Evolutionary conservation across 2,888 invertebrate species (phyloP).

Genomic region (Apamea epomidion): DNA sequence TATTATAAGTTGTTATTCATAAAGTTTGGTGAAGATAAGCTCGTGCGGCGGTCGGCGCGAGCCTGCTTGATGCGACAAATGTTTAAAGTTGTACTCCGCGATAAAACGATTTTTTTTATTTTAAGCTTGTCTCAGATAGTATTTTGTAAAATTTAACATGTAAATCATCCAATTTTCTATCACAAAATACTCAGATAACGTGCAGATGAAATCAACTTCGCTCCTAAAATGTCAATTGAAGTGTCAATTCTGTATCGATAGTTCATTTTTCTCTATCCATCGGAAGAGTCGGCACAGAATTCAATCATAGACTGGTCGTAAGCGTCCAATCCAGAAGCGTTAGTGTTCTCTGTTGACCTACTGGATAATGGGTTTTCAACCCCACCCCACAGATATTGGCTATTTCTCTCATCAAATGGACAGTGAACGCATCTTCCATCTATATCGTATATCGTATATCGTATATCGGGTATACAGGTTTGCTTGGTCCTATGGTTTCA

Average conservation of each 20-base stretch:
- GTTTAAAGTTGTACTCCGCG: slow-evolving; percentile 8
- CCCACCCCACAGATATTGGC: slow-evolving; percentile 58
- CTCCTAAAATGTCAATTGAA: slow-evolving; percentile 19
- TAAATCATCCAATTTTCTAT: background rate
- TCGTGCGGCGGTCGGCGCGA: slow-evolving; percentile 9
- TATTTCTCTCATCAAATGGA: slow-evolving; percentile 58
- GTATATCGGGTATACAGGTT: slow-evolving; percentile 3
- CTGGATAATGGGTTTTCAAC: slow-evolving; percentile 63
- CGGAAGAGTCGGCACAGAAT: slow-evolving; percentile 55
- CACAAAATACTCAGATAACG: background rate
- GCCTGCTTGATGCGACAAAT: slow-evolving; percentile 35
- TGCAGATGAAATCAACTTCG: slow-evolving; percentile 1
- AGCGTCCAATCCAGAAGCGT: slow-evolving; percentile 55
- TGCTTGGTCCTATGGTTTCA: slow-evolving; percentile 9
- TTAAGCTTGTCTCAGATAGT: background rate
- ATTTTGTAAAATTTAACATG: background rate
- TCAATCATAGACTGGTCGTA: slow-evolving; percentile 60
- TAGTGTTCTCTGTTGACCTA: slow-evolving; percentile 66
- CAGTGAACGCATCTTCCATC: slow-evolving; percentile 22
- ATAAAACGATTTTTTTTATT: slow-evolving; percentile 15
- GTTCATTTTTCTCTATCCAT: slow-evolving; percentile 50
- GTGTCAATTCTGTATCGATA: slow-evolving; percentile 18
- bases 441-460: slow-evolving; percentile 10
- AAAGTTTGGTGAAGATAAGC: slow-evolving; percentile 61
- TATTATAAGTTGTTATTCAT: slow-evolving; percentile 63